Base-by-base conservation (phyloP, 2,888 invertebrate species). In the Argynnis bischoffii region DNA sequence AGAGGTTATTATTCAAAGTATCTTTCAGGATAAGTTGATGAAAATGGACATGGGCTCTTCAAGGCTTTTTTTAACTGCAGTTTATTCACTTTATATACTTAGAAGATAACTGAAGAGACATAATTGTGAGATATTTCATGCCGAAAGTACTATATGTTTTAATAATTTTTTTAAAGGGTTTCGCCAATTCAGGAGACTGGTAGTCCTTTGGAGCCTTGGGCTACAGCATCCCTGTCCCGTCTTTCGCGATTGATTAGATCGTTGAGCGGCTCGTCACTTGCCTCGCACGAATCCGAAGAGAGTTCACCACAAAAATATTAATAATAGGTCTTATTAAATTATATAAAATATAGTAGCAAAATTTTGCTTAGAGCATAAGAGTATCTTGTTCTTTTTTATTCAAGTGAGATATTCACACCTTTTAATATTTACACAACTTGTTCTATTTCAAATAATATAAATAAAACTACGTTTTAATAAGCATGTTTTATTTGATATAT, bases 131-230 rank as follows among this genome's bases (percentile, higher is more conserved):
- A 35, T 35, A 8, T 35, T 35, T 35, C 6, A 35, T 2, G 26
- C 4, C 26, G 26, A 26, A 35, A 35, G 35, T 35, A 35, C 5
- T 35, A 35, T 4, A 26, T 26, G 26, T 4, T 26, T 26, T 5
- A 26, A 26, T 26, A 26, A 26, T 35, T 16, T n/a, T n/a, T 6
- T 26, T 63, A 47, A 65, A 92, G 92, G 69, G 80, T 92, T 64
- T 90, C 90, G 5, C 92, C 88, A 18, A 82, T 83, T 1, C 76
- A 79, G 0, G 84, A 85, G 51, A 64, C 83, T 3, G 85, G 85
- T 16, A 91, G 89, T 68, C 92, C 91, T 0, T 75, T 92, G 56
- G 86, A 90, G 74, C 92, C 85, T 0, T 92, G 92, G 92, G 92
- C 92, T 8, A 92, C 92, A 1, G 91, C 91, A 0, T 82, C 89